Evolutionary conservation across 2,888 invertebrate species (phyloP).

Genomic region (Ganaspis brasiliensis): DNA sequence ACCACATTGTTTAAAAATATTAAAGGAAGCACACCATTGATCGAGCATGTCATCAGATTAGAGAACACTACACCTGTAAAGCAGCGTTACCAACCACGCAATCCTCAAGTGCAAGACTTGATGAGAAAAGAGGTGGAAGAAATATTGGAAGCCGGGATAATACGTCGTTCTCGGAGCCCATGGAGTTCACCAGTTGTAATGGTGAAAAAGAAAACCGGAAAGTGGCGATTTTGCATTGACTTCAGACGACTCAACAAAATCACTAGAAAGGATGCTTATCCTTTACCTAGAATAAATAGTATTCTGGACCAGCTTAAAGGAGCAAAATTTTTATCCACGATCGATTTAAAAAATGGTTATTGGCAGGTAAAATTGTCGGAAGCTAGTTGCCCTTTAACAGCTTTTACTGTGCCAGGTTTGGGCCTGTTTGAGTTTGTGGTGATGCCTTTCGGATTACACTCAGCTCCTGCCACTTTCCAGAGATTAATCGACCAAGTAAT

Average conservation of each 20-base stretch:
- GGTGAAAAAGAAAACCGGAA: slow-evolving; percentile 38
- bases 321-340: slow-evolving; percentile 53
- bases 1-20: not conserved
- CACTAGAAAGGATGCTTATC: slow-evolving; percentile 45
- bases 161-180: slow-evolving; percentile 40
- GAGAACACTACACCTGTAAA: not conserved
- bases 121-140: not conserved
- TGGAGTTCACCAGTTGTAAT: slow-evolving; percentile 41
- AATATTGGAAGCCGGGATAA: slow-evolving; percentile 18
- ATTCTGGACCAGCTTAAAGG: slow-evolving; percentile 29
- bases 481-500: slow-evolving; percentile 58
- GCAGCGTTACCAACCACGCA: slow-evolving; percentile 18
- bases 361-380: slow-evolving; percentile 55
- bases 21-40: not conserved
- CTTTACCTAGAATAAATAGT: slow-evolving; percentile 22
- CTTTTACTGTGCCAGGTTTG: slow-evolving; percentile 60
- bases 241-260: slow-evolving; percentile 16
- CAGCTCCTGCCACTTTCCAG: slow-evolving; percentile 62
- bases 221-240: slow-evolving; percentile 48
- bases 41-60: slow-evolving; percentile 6
- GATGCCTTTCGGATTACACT: slow-evolving; percentile 52
- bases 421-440: slow-evolving; percentile 61
- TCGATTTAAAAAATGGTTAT: slow-evolving; percentile 60
- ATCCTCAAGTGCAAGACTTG: slow-evolving; percentile 4
- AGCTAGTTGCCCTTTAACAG: slow-evolving; percentile 55